These are phyloP conservation scores for Epinephelus fuscoguttatus DNA, from an alignment of 2,113 vertebrate species.

Conservation along the genomic window DNA sequence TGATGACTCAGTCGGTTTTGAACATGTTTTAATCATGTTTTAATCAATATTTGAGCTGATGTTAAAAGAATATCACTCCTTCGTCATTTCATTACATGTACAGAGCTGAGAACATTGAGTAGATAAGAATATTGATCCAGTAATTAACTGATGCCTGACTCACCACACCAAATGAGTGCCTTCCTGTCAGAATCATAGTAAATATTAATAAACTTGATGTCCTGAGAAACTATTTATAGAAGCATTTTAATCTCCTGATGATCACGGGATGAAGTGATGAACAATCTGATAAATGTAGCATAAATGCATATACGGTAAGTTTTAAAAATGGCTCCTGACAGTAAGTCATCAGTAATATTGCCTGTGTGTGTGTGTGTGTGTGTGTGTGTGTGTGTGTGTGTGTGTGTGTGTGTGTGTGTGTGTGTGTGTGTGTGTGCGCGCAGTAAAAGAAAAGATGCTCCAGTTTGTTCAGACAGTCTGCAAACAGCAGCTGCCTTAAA, in stretches of 20 bases:
- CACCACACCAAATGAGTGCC: not conserved
- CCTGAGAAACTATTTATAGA: not conserved
- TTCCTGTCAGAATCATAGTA: slow-evolving; percentile 22
- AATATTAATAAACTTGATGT: slow-evolving; percentile 52
- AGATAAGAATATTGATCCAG: slow-evolving; percentile 50
- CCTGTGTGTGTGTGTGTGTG: too few species aligned
- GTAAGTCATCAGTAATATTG: slow-evolving; percentile 9
- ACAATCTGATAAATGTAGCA: not conserved
- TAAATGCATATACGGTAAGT: slow-evolving; percentile 2
- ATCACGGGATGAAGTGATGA: not conserved
- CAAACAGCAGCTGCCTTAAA: slow-evolving; percentile 39
- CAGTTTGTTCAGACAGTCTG: slow-evolving; percentile 44
- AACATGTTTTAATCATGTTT: slow-evolving; percentile 28
- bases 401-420: too few species aligned
- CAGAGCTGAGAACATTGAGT: slow-evolving; percentile 8
- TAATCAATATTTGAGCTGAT: slow-evolving; percentile 26
- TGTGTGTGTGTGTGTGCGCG: too few species aligned
- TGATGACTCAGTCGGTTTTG: slow-evolving; percentile 35
- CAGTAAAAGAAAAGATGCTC: slow-evolving; percentile 10
- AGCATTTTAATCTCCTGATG: slow-evolving; percentile 5
- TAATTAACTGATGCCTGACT: slow-evolving; percentile 30
- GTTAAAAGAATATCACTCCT: slow-evolving; percentile 20
- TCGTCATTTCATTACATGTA: slow-evolving; percentile 26
- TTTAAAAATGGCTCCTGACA: not conserved
- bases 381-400: too few species aligned